A percentile compares a stretch with the other conserved stretches of the same genome.
Evolutionary conservation across 2,888 invertebrate genomes (phyloP).

Genomic region (Dasypolia templi): DNA sequence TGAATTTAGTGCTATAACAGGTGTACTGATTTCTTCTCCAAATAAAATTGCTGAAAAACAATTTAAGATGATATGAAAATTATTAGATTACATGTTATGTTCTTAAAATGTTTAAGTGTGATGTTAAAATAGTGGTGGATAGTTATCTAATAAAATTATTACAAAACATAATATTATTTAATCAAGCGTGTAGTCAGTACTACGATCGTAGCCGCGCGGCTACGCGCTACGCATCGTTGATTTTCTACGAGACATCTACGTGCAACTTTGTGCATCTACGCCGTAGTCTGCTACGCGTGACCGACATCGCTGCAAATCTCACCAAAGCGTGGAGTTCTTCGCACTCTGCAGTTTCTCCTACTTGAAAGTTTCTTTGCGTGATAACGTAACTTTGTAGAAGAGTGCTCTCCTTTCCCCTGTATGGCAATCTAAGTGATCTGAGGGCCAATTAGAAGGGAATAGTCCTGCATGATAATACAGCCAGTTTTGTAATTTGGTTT

Average conservation of each 20-base stretch:
- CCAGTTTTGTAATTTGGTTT: no score
- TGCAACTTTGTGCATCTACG: conserved; percentile 44
- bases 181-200: not conserved
- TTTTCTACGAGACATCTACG: conserved; percentile 28
- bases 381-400: not conserved
- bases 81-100: not conserved
- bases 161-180: not conserved
- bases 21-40: not conserved
- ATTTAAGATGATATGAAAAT: not conserved
- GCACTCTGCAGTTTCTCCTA: not conserved
- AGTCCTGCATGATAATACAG: no score
- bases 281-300: conserved; percentile 42
- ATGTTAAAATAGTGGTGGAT: no score
- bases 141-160: not conserved
- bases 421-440: not conserved
- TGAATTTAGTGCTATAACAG: not conserved
- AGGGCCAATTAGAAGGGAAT: no score
- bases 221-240: conserved; percentile 47
- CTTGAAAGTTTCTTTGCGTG: not conserved
- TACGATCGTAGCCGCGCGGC: conserved; percentile 34
- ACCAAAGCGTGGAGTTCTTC: not conserved
- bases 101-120: no score
- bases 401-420: not conserved
- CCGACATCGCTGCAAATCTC: conserved; percentile 22
- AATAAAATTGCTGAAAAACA: not conserved